A percentile compares a stretch with the other conserved stretches of the same genome.
These are phyloP conservation scores for Hydrochoerus hydrochaeris DNA, from an alignment of 2,113 vertebrate genomes.

Conservation along the genomic window DNA sequence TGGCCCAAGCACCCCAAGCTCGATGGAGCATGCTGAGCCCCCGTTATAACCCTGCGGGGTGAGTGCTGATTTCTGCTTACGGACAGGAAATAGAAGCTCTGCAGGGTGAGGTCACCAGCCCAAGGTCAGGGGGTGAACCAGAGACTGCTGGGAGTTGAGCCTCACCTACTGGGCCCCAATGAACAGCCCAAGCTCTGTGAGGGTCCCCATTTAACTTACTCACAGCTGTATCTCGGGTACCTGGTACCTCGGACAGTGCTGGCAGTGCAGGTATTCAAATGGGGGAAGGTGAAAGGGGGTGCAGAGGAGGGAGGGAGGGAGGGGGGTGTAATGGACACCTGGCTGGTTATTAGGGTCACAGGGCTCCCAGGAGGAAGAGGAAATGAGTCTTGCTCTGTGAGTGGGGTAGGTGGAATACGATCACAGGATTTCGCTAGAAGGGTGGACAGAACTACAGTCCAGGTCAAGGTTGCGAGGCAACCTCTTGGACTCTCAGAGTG, in stretches of 20 bases:
- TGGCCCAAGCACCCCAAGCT: fast-evolving
- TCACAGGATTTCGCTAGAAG: too few species aligned
- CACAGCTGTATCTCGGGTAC: not conserved
- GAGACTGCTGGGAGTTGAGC: not conserved
- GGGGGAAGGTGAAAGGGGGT: fast-evolving
- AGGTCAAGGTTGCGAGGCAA: not conserved
- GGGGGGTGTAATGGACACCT: not conserved
- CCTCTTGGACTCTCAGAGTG: not conserved
- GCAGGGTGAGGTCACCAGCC: fast-evolving
- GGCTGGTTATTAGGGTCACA: not conserved
- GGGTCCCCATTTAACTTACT: too few species aligned
- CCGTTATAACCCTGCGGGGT: fast-evolving
- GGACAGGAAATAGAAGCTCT: not conserved
- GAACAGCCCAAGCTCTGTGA: fast-evolving
- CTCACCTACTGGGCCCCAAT: not conserved
- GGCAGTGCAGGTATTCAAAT: not conserved
- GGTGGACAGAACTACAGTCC: fast-evolving
- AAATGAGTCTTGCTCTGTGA: not conserved
- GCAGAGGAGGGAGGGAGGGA: fast-evolving
- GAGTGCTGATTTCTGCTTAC: fast-evolving
- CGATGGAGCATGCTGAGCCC: fast-evolving
- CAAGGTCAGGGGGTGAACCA: not conserved
- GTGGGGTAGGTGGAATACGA: not conserved
- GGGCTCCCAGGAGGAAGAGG: not conserved
- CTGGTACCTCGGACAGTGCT: not conserved